Evolutionary conservation across 2,888 invertebrate species (phyloP), one percentile per base, ranked within the genome.

Genomic region (Eupeodes latifasciatus): DNA sequence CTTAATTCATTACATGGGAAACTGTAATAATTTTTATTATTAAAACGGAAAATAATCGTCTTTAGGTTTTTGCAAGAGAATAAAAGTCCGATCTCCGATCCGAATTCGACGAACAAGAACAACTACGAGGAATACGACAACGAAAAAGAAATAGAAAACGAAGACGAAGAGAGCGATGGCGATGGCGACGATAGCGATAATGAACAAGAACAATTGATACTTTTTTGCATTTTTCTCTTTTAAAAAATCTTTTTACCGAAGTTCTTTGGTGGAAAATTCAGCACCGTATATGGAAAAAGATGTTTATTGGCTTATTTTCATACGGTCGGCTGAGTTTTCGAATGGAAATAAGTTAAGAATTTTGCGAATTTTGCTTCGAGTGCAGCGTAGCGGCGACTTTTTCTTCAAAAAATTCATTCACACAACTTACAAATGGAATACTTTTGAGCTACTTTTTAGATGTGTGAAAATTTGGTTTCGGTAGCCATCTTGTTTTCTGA

Each of bases 371-470:
- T 85, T 74, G 72, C 81, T 81, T 74, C 78, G 74, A 88, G 85
- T 69, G 81, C 90, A 90, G 90, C 91, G 91, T 91, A 89, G 90
- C 90, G 88, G 90, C 90, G 90, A 90, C 85, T 90, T 90, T 85
- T 81, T 88, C 81, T 75, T 85, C 55, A 81, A 87, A 81, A 66
- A 88, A 85, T 77, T 88, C 88, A 88, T 88, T 88, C 88, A 88
- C 88, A 85, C 88, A 81, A 88, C 85, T 88, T 88, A 88, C 88
- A 85, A 88, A 88, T 88, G 88, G 88, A 85, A 88, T 85, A 88
- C 88, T 88, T 88, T 88, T 88, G 88, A 88, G 88, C 88, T 81
- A 85, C 74, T 88, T 87, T 78, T 78, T 49, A 49, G 69, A 53
- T 87, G 72, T 84, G 77, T 67, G 76, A 80, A 81, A 84, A 84